These are phyloP conservation scores for Caenorhabditis angaria DNA, from an alignment of 2,888 invertebrate species.

Conservation along the genomic window DNA sequence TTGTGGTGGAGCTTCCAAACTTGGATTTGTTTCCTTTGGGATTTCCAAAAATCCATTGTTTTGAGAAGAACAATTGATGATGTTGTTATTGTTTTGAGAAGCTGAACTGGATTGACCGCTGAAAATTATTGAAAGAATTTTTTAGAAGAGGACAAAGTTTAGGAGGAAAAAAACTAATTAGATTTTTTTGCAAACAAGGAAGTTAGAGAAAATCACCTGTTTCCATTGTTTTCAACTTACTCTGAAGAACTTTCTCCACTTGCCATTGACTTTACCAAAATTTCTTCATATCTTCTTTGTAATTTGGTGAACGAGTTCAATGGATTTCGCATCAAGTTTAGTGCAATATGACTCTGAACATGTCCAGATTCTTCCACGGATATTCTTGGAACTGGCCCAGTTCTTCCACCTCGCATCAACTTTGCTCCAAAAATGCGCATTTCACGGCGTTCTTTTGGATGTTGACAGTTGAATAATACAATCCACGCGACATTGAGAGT, in stretches of 20 bases:
- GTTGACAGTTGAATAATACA: slow-evolving; percentile 21
- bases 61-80: too few species aligned
- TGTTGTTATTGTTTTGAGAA: too few species aligned
- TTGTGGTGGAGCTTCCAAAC: neutral
- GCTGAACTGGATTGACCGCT: too few species aligned
- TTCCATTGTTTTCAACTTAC: neutral
- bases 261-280: neutral
- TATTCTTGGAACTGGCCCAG: slow-evolving; percentile 29
- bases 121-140: too few species aligned
- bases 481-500: slow-evolving; percentile 17
- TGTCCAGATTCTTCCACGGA: slow-evolving; percentile 20
- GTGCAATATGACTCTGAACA: slow-evolving; percentile 19
- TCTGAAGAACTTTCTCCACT: neutral
- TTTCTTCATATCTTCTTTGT: slow-evolving; percentile 8
- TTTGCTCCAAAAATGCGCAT: slow-evolving; percentile 8
- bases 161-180: too few species aligned
- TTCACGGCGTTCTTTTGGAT: slow-evolving; percentile 13
- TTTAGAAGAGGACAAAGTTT: too few species aligned
- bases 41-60: neutral
- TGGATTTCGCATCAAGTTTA: slow-evolving; percentile 29
- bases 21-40: neutral
- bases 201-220: too few species aligned
- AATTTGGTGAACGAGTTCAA: slow-evolving; percentile 31
- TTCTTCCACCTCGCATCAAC: neutral
- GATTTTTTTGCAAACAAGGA: too few species aligned